Percentiles rank a stretch among this genome's conserved stretches.
Conservation (phyloP, 23 tunicate species). For the Ascidia mentula region DNA sequence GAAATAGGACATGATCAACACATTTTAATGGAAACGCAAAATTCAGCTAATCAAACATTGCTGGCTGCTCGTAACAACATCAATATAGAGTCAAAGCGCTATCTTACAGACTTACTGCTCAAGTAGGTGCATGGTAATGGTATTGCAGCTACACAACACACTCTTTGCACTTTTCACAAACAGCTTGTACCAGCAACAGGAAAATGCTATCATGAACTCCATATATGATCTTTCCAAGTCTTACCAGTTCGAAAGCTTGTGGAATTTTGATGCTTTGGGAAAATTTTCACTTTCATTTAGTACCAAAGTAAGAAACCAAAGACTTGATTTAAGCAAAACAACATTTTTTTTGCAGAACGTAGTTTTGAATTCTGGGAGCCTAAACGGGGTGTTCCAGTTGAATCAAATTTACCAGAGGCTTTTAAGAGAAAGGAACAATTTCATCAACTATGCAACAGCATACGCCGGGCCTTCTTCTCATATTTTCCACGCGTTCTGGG, state of each 20-base stretch:
- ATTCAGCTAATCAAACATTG: not conserved
- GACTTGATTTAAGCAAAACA: too few species aligned
- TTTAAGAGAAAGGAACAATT: not conserved
- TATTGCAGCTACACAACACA: too few species aligned
- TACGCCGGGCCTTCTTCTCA: not conserved
- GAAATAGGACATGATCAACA: not conserved
- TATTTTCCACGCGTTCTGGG: not conserved
- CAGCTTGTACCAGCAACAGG: conserved; percentile 20
- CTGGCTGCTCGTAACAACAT: not conserved
- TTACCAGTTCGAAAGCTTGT: conserved; percentile 9
- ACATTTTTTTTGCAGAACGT: too few species aligned
- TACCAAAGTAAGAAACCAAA: not conserved
- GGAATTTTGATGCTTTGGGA: not conserved
- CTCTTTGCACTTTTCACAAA: not conserved
- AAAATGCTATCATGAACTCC: conserved; percentile 3
- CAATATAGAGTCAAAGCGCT: not conserved
- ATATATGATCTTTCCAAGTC: conserved; percentile 17
- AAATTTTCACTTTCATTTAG: not conserved
- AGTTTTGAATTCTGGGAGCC: not conserved
- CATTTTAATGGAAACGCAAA: not conserved
- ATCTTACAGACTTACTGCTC: not conserved
- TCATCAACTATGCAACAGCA: not conserved
- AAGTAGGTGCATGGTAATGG: too few species aligned
- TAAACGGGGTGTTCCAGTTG: conserved; percentile 1
- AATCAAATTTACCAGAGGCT: not conserved